phyloP scores from a whole-genome alignment of 2,113 vertebrate species.

The Parus major region DNA sequence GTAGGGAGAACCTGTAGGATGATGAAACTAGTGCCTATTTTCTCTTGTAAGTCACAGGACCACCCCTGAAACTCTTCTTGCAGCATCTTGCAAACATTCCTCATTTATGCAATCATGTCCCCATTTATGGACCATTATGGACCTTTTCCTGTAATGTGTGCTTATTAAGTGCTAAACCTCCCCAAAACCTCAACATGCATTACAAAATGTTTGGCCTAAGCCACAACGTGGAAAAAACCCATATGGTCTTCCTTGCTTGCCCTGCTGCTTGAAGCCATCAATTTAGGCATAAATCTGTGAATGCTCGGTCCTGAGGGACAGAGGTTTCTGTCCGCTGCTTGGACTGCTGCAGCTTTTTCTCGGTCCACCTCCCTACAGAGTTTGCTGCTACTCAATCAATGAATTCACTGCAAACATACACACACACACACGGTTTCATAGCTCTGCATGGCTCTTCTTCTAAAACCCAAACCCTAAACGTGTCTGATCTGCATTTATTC shows the following conservation, averaged over 20 bases:
- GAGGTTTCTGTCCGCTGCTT: neutral
- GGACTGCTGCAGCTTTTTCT: neutral
- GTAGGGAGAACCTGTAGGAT: neutral
- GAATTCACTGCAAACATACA: neutral
- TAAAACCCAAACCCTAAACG: neutral
- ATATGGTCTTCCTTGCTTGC: neutral
- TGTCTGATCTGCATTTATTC: neutral
- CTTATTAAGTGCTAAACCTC: neutral
- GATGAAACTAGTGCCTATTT: neutral
- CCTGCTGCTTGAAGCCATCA: neutral
- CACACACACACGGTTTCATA: neutral
- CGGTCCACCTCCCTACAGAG: neutral
- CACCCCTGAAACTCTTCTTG: neutral
- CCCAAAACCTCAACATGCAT: no score
- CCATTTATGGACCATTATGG: neutral
- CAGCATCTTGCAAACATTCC: neutral
- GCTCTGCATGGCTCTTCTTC: neutral
- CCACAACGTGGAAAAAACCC: neutral
- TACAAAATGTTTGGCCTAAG: neutral
- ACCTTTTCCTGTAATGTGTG: neutral
- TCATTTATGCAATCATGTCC: neutral
- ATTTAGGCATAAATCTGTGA: neutral
- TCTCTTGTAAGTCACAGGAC: neutral
- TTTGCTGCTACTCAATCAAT: neutral
- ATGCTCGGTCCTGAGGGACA: neutral